Evolutionary conservation across 2,113 vertebrate species (phyloP).

Genomic region (Hiodon tergisus): DNA sequence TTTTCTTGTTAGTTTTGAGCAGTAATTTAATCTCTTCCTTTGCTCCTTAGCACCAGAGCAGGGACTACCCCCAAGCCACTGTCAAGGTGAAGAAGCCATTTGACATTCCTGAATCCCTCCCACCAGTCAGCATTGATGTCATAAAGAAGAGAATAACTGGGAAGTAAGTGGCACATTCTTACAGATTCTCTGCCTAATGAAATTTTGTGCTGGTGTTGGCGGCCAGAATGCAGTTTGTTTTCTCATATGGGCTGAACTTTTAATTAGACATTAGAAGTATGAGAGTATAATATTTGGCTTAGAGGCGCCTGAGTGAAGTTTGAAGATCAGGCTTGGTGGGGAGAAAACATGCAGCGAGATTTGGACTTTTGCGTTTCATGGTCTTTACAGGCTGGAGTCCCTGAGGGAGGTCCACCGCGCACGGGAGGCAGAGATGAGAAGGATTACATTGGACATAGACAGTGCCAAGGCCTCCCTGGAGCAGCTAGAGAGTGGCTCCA

Average conservation of each 20-base stretch:
- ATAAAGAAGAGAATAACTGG: slow-evolving; percentile 75
- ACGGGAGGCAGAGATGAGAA: slow-evolving; percentile 76
- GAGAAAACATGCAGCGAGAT: not conserved
- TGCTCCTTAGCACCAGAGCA: slow-evolving; percentile 43
- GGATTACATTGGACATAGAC: slow-evolving; percentile 66
- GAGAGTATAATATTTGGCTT: too few species aligned
- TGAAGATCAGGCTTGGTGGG: not conserved
- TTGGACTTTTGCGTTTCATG: slow-evolving; percentile 13
- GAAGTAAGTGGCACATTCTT: slow-evolving; percentile 57
- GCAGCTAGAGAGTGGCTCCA: slow-evolving; percentile 65
- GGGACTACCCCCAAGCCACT: slow-evolving; percentile 16
- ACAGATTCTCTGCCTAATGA: not conserved
- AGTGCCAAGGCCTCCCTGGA: slow-evolving; percentile 62
- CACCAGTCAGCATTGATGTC: slow-evolving; percentile 65
- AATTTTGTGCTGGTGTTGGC: slow-evolving; percentile 3
- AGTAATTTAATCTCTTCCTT: slow-evolving; percentile 2
- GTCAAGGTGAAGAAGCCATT: slow-evolving; percentile 45
- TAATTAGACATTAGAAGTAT: too few species aligned
- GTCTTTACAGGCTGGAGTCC: slow-evolving; percentile 61
- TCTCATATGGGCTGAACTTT: too few species aligned
- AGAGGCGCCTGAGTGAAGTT: too few species aligned
- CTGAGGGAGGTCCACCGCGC: slow-evolving; percentile 76
- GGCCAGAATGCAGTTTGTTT: not conserved
- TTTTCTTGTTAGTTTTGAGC: not conserved
- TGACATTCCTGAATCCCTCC: slow-evolving; percentile 62